phyloP scores from a whole-genome alignment of 2,888 invertebrate species.

The Polyommatus icarus region DNA sequence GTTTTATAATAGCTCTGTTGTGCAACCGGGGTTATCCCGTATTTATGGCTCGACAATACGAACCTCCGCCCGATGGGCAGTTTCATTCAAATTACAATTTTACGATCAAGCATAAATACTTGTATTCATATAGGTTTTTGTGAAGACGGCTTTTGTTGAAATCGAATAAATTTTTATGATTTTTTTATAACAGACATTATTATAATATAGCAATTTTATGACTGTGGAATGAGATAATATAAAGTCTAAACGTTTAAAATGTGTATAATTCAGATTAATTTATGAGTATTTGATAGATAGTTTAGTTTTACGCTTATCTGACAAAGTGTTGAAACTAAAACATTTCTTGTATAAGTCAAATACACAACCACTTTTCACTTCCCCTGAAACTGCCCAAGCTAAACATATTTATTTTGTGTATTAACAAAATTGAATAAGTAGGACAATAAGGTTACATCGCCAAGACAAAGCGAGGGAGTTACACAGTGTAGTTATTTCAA shows the following conservation, averaged over 20 bases:
- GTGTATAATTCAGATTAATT: too few species aligned
- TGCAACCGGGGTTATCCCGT: slow-evolving; percentile 21
- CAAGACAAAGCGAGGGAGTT: slow-evolving; percentile 14
- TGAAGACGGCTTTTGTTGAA: slow-evolving; percentile 2
- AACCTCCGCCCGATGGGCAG: slow-evolving; percentile 39
- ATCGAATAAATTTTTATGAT: slow-evolving; percentile 12
- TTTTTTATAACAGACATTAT: background rate
- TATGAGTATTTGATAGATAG: background rate
- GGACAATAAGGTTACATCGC: background rate
- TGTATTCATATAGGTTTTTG: slow-evolving; percentile 22
- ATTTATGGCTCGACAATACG: slow-evolving; percentile 41
- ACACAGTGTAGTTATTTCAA: slow-evolving; percentile 23
- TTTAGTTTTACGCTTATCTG: too few species aligned
- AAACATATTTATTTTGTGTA: background rate
- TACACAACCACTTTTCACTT: background rate
- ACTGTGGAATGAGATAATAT: background rate
- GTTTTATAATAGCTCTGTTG: slow-evolving; percentile 20
- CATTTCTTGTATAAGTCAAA: background rate
- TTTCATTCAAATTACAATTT: slow-evolving; percentile 41
- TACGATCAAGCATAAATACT: slow-evolving; percentile 39
- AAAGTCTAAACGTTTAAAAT: background rate
- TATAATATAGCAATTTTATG: background rate
- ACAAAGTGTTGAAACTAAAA: background rate
- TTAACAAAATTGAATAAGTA: slow-evolving; percentile 23
- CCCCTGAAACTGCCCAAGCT: background rate